Evolutionary conservation across 1,140 invertebrate species (phyloP).

Genomic region (Drosophila arizonae): DNA sequence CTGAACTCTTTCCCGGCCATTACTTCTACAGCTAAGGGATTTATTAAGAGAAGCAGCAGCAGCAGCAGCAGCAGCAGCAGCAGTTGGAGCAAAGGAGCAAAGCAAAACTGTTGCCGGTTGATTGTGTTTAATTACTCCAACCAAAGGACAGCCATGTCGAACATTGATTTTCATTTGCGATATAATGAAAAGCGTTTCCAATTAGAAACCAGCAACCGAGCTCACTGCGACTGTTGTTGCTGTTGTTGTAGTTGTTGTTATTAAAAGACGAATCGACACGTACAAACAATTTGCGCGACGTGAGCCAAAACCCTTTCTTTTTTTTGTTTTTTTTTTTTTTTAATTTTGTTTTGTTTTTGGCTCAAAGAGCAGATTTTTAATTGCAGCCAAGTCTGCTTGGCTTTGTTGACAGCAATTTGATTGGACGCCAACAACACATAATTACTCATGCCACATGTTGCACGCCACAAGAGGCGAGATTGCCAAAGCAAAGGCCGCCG

Average conservation of each 20-base stretch:
- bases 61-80: neutral
- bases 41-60: slow-evolving; percentile 31
- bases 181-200: slow-evolving; percentile 59
- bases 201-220: slow-evolving; percentile 55
- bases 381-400: slow-evolving; percentile 25
- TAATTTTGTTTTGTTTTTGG: neutral
- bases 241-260: slow-evolving; percentile 5
- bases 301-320: slow-evolving; percentile 8
- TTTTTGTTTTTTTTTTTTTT: slow-evolving; percentile 3
- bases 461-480: slow-evolving; percentile 20
- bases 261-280: slow-evolving; percentile 51
- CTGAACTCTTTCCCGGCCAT: slow-evolving; percentile 21
- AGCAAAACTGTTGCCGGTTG: slow-evolving; percentile 38
- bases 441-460: slow-evolving; percentile 64
- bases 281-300: slow-evolving; percentile 64
- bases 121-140: slow-evolving; percentile 75
- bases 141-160: slow-evolving; percentile 42
- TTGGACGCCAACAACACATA: slow-evolving; percentile 50
- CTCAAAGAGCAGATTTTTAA: slow-evolving; percentile 57
- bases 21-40: slow-evolving; percentile 18
- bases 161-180: slow-evolving; percentile 53
- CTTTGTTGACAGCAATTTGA: slow-evolving; percentile 44
- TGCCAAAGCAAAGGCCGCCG: too few species aligned
- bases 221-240: slow-evolving; percentile 1
- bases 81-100: neutral